Conservation (phyloP, 2,113 vertebrate species). For the Aviceda subcristata region DNA sequence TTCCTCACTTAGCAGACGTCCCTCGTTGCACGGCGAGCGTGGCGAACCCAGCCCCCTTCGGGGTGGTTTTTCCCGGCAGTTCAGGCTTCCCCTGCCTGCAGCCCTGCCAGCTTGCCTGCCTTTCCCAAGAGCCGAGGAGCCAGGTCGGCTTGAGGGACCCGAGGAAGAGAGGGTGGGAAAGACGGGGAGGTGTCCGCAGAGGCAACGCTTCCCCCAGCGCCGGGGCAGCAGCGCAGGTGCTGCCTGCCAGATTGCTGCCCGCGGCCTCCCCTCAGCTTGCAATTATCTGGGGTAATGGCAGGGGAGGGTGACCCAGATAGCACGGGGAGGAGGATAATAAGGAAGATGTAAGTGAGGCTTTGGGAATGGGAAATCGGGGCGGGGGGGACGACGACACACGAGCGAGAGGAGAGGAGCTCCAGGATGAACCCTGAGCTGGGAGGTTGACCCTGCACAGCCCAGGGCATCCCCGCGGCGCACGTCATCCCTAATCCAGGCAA, state of each 20-base stretch:
- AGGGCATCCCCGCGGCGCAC: fast-evolving
- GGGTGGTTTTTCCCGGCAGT: fast-evolving
- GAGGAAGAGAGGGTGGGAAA: neutral
- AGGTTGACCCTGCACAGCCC: neutral
- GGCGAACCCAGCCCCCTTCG: fast-evolving
- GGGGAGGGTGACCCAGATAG: slow-evolving; percentile 59
- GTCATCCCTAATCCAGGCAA: neutral
- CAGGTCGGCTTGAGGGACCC: fast-evolving
- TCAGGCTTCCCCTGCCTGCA: neutral
- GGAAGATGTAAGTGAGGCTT: neutral
- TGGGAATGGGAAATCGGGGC: neutral
- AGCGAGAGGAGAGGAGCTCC: neutral
- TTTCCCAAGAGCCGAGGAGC: neutral
- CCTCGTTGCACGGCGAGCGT: fast-evolving
- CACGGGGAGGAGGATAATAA: neutral
- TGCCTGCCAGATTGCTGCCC: slow-evolving; percentile 27
- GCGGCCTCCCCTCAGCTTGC: neutral
- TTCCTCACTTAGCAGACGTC: neutral
- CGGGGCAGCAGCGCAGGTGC: neutral
- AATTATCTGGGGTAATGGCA: slow-evolving; percentile 45
- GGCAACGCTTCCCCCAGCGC: fast-evolving
- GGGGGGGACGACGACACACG: too few relatives aligned
- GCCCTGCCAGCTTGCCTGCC: neutral
- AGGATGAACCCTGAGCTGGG: neutral
- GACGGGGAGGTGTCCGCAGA: neutral